Evolutionary conservation across 2,113 vertebrate species (phyloP).

Genomic region (Ammodytes dubius): DNA sequence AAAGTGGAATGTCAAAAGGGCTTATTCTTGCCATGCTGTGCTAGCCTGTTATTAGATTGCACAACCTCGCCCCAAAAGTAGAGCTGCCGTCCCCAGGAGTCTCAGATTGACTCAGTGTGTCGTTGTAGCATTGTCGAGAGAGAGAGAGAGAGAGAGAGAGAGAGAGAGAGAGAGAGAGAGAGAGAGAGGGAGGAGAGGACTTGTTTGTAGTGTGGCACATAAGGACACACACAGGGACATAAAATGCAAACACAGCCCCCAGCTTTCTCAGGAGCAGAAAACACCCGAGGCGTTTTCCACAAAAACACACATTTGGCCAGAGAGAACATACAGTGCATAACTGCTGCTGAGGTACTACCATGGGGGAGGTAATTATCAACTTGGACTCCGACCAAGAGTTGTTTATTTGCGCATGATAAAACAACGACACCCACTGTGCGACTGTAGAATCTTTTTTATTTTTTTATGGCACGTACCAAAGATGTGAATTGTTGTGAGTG

Average conservation of each 20-base stretch:
- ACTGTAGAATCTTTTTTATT: conserved; percentile 9
- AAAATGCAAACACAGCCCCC: conserved; percentile 36
- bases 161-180: no score
- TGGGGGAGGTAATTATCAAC: neutral
- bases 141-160: neutral
- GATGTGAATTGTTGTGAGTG: neutral
- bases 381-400: conserved; percentile 29
- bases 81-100: neutral
- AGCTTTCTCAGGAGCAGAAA: neutral
- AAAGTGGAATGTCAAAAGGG: conserved; percentile 42
- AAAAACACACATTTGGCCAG: conserved; percentile 16
- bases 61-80: conserved; percentile 45
- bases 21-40: conserved; percentile 33
- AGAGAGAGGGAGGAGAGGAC: neutral
- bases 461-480: neutral
- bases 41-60: conserved; percentile 54
- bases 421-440: neutral
- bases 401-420: neutral
- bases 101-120: conserved; percentile 23
- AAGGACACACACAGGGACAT: conserved; percentile 7
- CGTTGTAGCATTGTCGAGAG: conserved; percentile 16
- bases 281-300: neutral
- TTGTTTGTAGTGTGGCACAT: conserved; percentile 27
- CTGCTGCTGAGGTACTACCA: conserved; percentile 36
- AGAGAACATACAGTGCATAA: conserved; percentile 9